These are phyloP conservation scores for Sprattus sprattus DNA, from an alignment of 2,113 vertebrate species.

Conservation along the genomic window DNA sequence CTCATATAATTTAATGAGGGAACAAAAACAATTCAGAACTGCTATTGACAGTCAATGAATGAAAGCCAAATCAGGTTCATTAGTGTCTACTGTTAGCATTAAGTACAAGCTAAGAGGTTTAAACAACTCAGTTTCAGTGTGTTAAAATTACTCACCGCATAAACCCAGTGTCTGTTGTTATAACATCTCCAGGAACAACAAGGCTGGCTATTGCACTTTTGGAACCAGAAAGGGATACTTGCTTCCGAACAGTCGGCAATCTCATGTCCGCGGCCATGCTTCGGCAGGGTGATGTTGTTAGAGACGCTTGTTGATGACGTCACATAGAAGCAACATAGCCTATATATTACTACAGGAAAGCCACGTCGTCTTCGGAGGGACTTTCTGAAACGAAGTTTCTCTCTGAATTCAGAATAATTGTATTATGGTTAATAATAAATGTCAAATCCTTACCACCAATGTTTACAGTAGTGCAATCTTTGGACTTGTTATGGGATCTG, in stretches of 20 bases:
- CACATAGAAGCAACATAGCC: background rate
- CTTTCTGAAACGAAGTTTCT: background rate
- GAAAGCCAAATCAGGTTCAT: background rate
- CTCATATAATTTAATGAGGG: background rate
- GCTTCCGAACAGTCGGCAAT: constrained; percentile 70
- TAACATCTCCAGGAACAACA: constrained; percentile 91
- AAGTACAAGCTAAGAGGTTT: background rate
- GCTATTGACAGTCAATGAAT: background rate
- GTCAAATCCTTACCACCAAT: background rate
- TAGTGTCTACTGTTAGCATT: background rate
- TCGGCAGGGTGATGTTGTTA: background rate
- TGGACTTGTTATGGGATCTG: background rate
- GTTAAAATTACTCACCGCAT: constrained; percentile 79
- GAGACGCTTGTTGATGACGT: constrained; percentile 22
- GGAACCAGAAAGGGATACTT: constrained; percentile 42
- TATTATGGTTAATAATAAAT: background rate
- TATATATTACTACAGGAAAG: background rate
- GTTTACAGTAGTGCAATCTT: background rate
- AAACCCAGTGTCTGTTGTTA: constrained; percentile 91
- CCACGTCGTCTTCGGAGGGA: background rate
- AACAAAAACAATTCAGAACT: background rate
- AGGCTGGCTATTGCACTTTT: constrained; percentile 72
- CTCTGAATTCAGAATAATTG: background rate
- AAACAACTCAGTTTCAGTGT: background rate
- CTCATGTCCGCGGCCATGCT: constrained; percentile 88